Conservation (phyloP, 2,113 vertebrate species). For the Thinocorus orbignyianus region DNA sequence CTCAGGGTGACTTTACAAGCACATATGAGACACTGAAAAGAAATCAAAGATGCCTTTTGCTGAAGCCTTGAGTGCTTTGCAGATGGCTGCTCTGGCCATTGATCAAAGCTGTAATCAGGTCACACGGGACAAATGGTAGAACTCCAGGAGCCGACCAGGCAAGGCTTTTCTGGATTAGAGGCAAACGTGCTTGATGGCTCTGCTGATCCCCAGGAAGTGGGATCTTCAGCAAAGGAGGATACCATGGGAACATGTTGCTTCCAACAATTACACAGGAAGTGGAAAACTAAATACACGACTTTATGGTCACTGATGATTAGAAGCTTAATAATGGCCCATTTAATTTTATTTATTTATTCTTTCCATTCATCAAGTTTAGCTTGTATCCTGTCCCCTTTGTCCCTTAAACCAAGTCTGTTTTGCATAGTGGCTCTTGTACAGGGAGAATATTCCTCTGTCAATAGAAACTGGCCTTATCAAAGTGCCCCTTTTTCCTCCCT, state of each 20-base stretch:
- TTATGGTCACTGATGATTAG: not conserved
- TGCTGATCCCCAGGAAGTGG: rapidly evolving
- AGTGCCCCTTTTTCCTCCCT: not conserved
- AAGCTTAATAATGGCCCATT: not conserved
- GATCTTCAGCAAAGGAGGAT: not conserved
- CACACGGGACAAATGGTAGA: not conserved
- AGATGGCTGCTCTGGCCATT: conserved; percentile 15
- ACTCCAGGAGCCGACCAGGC: not conserved
- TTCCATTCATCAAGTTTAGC: not conserved
- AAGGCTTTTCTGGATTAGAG: not conserved
- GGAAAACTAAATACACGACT: not conserved
- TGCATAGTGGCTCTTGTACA: not conserved
- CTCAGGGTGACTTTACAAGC: not conserved
- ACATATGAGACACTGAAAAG: not conserved
- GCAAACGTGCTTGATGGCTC: rapidly evolving
- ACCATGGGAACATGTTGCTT: rapidly evolving
- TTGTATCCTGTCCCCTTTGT: not conserved
- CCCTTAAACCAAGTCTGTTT: not conserved
- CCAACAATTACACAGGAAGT: not conserved
- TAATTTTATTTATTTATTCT: not conserved
- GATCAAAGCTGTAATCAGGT: conserved; percentile 10
- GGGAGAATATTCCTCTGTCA: not conserved
- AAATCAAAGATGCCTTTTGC: conserved; percentile 15
- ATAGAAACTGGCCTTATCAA: not conserved
- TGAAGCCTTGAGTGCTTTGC: not conserved